A percentile compares a stretch with the other conserved stretches of the same genome.
phyloP scores from a whole-genome alignment of 2,797 vertebrate species.

The Malacoctenus gilli region DNA sequence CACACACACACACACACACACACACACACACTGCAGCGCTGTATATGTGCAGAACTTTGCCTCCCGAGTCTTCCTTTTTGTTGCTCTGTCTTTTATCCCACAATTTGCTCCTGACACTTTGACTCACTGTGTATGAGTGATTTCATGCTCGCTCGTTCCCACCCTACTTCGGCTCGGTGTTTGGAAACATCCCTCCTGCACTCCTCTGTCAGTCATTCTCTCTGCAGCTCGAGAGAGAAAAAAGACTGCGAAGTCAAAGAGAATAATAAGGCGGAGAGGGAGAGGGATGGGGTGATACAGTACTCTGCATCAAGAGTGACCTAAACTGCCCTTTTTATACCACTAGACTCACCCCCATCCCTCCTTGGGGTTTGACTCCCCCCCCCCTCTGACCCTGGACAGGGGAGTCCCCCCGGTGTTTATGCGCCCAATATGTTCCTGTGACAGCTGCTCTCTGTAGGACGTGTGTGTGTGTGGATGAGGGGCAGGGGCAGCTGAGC shows the following conservation, averaged over 20 bases:
- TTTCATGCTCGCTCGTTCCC: slow-evolving; percentile 33
- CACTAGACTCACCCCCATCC: not conserved
- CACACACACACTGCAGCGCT: not conserved
- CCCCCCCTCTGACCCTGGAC: slow-evolving; percentile 29
- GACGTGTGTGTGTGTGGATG: slow-evolving; percentile 21
- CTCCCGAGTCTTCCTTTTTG: slow-evolving; percentile 13
- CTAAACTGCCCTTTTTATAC: slow-evolving; percentile 13
- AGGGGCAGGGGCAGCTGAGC: slow-evolving; percentile 9
- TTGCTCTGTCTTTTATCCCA: slow-evolving; percentile 29
- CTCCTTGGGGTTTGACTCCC: slow-evolving; percentile 1
- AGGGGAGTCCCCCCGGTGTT: slow-evolving; percentile 18
- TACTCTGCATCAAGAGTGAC: not conserved
- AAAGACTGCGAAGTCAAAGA: slow-evolving; percentile 16
- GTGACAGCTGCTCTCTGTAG: slow-evolving; percentile 50
- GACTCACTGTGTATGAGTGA: slow-evolving; percentile 28
- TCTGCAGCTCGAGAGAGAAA: slow-evolving; percentile 23
- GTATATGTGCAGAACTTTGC: slow-evolving; percentile 1
- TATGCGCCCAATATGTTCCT: slow-evolving; percentile 15
- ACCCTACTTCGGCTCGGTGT: slow-evolving; percentile 13
- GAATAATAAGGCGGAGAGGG: slow-evolving; percentile 20
- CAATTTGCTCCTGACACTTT: slow-evolving; percentile 27
- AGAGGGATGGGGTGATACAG: slow-evolving; percentile 7
- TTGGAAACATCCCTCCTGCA: slow-evolving; percentile 13
- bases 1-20: not conserved
- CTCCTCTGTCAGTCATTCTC: slow-evolving; percentile 20